Conservation (phyloP, 2,113 vertebrate species). For the Mus pahari region DNA sequence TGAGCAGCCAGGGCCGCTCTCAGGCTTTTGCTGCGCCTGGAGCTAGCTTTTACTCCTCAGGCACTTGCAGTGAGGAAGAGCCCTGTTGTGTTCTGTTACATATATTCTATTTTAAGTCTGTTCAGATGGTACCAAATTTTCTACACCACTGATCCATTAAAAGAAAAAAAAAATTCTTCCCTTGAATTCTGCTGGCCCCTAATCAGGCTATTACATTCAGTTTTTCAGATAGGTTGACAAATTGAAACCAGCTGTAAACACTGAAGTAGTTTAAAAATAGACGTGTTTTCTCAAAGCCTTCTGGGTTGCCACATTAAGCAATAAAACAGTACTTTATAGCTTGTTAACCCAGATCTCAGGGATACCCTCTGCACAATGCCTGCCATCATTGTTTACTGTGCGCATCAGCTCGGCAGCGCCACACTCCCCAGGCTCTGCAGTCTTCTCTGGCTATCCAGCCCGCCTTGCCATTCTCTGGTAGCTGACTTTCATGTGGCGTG, state of each 20-base stretch:
- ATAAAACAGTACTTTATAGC: conserved; percentile 79
- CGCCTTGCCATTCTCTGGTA: neutral
- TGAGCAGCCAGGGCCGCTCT: neutral
- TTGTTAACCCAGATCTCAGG: conserved; percentile 79
- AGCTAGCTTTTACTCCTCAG: neutral
- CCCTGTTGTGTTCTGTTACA: conserved; percentile 4
- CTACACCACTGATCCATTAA: conserved; percentile 67
- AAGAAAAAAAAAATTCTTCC: conserved; percentile 37
- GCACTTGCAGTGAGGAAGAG: neutral
- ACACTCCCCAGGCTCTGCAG: conserved; percentile 66
- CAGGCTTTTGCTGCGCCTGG: neutral
- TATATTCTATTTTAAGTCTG: conserved; percentile 57
- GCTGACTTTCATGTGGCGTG: conserved; percentile 72
- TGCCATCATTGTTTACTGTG: conserved; percentile 71
- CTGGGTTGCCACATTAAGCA: conserved; percentile 75
- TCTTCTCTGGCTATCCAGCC: conserved; percentile 51
- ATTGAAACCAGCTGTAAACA: conserved; percentile 75
- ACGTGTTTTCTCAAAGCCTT: conserved; percentile 70
- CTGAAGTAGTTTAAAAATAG: conserved; percentile 75
- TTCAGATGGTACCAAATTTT: conserved; percentile 69
- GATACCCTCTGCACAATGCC: conserved; percentile 65
- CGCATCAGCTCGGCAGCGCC: conserved; percentile 67
- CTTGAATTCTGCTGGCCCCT: conserved; percentile 54
- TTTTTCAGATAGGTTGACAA: conserved; percentile 69
- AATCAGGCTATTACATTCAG: conserved; percentile 12